Conservation (phyloP, 2,797 vertebrate genomes). For the Pelochelys cantorii region DNA sequence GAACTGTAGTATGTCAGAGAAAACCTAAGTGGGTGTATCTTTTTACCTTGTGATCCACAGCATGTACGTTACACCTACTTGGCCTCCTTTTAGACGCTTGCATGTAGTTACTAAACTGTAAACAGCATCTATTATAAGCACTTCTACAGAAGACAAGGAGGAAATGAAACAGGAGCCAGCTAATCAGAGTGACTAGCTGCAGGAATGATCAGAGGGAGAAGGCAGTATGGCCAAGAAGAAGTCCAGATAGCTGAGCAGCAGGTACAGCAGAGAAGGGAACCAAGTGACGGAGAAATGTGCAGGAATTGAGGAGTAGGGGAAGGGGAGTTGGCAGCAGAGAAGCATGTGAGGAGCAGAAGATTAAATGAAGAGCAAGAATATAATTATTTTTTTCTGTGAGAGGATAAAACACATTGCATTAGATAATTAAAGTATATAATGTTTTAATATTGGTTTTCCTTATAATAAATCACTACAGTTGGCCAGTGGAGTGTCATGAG, state of each 20-base stretch:
- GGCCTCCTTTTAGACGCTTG: background rate
- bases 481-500: background rate
- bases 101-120: background rate
- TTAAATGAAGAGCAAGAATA: background rate
- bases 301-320: background rate
- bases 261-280: background rate
- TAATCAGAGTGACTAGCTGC: background rate
- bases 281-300: background rate
- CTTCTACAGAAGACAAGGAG: background rate
- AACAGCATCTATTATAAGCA: background rate
- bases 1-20: background rate
- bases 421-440: background rate
- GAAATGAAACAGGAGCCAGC: fast-evolving
- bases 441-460: background rate
- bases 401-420: background rate
- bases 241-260: fast-evolving
- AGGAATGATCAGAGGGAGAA: background rate
- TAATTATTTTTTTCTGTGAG: background rate
- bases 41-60: background rate
- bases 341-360: background rate
- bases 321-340: background rate
- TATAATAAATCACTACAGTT: background rate
- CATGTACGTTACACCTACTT: background rate
- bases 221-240: background rate
- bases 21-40: background rate